Evolutionary conservation across 2,797 vertebrate genomes (phyloP).

Genomic region (Tadarida brasiliensis): DNA sequence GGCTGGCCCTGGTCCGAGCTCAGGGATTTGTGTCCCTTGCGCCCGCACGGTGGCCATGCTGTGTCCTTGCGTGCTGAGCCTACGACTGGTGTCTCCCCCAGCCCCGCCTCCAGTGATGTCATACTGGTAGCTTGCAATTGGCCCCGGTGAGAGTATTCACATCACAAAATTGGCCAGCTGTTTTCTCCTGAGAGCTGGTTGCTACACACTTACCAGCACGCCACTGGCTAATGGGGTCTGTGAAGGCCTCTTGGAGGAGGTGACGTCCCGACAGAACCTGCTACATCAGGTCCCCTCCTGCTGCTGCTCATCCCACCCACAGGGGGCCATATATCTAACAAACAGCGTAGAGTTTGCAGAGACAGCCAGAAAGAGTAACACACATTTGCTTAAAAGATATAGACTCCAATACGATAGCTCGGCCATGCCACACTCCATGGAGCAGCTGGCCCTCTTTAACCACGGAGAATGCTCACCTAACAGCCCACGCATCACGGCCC

Average conservation of each 20-base stretch:
- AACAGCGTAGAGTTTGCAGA: background rate
- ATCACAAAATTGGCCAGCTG: background rate
- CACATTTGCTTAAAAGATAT: background rate
- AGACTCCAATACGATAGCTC: background rate
- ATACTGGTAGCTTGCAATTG: background rate
- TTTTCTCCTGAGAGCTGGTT: background rate
- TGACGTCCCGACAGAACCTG: background rate
- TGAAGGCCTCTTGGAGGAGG: background rate
- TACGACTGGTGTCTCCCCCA: background rate
- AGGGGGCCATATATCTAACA: background rate
- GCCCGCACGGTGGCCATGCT: fast-evolving
- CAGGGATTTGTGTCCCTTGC: fast-evolving
- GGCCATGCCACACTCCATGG: fast-evolving
- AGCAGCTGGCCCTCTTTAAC: background rate
- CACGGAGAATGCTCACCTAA: background rate
- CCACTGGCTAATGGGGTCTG: background rate
- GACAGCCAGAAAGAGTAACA: background rate
- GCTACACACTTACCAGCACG: background rate
- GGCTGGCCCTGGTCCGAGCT: background rate
- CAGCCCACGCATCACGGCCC: fast-evolving
- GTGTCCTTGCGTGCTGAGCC: background rate
- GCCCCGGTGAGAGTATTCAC: background rate
- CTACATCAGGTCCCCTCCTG: background rate
- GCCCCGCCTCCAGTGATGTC: background rate
- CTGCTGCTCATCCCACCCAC: background rate